phyloP scores from a whole-genome alignment of 2,113 vertebrate genomes.

The Hyla sarda region DNA sequence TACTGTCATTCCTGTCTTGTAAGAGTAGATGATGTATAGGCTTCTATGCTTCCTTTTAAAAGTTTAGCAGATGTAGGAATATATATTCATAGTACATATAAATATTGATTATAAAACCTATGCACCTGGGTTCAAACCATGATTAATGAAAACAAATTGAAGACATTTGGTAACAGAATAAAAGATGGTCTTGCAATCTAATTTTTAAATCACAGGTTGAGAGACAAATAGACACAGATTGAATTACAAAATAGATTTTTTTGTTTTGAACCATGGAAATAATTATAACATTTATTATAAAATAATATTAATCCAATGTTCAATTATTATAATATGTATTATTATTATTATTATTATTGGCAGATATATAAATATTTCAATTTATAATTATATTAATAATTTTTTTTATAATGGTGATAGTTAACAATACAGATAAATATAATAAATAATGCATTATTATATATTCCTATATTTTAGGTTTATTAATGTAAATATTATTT shows the following conservation, averaged over 20 bases:
- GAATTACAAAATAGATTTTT: slow-evolving; percentile 6
- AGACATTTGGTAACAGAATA: slow-evolving; percentile 27
- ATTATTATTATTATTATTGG: neutral
- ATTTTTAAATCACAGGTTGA: slow-evolving; percentile 7
- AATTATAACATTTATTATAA: neutral
- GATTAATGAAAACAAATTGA: slow-evolving; percentile 52
- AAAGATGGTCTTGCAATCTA: slow-evolving; percentile 18
- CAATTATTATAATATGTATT: neutral
- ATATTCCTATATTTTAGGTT: no score
- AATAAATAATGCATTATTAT: no score
- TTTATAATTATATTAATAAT: neutral
- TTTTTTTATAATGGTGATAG: no score
- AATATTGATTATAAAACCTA: slow-evolving; percentile 52
- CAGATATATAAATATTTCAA: neutral
- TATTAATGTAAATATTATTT: no score
- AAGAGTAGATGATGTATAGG: slow-evolving; percentile 83
- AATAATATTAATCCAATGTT: neutral
- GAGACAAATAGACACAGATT: neutral
- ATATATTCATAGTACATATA: slow-evolving; percentile 51
- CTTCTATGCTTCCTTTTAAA: slow-evolving; percentile 82
- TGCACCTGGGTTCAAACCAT: slow-evolving; percentile 43
- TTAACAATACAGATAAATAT: no score
- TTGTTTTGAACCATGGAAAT: neutral
- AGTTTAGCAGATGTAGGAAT: slow-evolving; percentile 72
- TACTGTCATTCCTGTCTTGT: slow-evolving; percentile 91